A percentile compares a stretch with the other conserved stretches of the same genome.
Evolutionary conservation across 2,113 vertebrate genomes (phyloP).

Genomic region (Phylloscopus whistleri): DNA sequence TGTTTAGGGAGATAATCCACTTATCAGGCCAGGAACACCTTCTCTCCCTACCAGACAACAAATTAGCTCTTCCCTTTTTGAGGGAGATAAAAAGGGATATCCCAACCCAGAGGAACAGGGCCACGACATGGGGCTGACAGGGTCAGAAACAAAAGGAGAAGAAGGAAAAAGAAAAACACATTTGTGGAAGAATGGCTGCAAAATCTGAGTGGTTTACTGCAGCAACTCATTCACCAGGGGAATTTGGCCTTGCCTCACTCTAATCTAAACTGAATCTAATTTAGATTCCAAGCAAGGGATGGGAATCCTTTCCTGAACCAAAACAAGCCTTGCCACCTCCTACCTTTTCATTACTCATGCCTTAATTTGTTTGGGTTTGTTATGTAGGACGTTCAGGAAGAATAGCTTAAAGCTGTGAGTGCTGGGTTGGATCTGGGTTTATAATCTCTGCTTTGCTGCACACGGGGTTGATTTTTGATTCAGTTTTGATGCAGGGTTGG

Average conservation of each 20-base stretch:
- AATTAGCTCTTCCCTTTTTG: background rate
- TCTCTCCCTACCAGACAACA: background rate
- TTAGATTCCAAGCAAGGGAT: constrained; percentile 56
- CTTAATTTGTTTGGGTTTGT: constrained; percentile 67
- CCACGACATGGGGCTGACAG: background rate
- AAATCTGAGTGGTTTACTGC: background rate
- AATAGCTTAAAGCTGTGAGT: constrained; percentile 47
- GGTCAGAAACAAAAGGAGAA: background rate
- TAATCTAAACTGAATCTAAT: constrained; percentile 51
- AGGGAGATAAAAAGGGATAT: background rate
- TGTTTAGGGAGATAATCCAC: background rate
- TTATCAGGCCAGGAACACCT: constrained; percentile 13
- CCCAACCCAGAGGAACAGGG: background rate
- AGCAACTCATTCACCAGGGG: constrained; percentile 19
- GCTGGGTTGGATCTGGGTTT: background rate
- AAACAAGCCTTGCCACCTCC: constrained; percentile 64
- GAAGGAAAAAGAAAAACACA: background rate
- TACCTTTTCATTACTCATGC: constrained; percentile 62
- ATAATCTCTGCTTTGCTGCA: background rate
- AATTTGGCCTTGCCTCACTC: constrained; percentile 2
- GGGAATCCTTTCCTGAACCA: constrained; percentile 59
- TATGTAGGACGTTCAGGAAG: constrained; percentile 64
- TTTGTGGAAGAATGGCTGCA: background rate
- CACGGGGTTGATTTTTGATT: background rate
- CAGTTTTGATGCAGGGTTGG: background rate